phyloP scores from a whole-genome alignment of 2,113 vertebrate species.

The Emydocephalus ijimae region DNA sequence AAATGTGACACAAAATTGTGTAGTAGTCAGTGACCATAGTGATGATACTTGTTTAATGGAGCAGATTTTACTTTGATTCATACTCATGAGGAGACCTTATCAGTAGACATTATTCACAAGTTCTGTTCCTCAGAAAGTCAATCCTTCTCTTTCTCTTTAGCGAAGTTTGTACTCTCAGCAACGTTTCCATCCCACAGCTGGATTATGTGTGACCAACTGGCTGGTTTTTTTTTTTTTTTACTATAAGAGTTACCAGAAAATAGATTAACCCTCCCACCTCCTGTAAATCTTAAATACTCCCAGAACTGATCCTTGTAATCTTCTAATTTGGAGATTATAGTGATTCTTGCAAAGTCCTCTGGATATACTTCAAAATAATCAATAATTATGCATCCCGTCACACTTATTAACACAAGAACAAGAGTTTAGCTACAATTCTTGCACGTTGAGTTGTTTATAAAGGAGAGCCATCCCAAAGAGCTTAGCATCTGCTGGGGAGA shows the following conservation, averaged over 20 bases:
- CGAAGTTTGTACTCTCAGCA: not conserved
- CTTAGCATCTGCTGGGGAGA: not conserved
- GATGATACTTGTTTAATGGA: not conserved
- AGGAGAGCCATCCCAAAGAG: not conserved
- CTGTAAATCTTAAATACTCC: not conserved
- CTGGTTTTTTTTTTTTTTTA: not conserved
- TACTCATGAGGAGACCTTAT: not conserved
- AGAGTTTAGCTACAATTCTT: not conserved
- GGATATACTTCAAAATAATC: not conserved
- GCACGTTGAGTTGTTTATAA: not conserved
- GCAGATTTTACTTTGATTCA: not conserved
- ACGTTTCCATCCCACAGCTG: not conserved
- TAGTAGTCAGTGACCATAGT: not conserved
- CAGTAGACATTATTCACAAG: not conserved
- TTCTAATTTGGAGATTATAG: not conserved
- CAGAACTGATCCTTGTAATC: not conserved
- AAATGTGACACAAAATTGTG: not conserved
- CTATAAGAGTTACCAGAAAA: not conserved
- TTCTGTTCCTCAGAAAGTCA: not conserved
- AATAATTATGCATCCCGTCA: not conserved
- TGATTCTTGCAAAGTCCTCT: not conserved
- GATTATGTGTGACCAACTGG: not conserved
- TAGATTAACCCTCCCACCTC: not conserved
- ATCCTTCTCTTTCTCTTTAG: not conserved
- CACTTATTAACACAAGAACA: not conserved